These are phyloP conservation scores for Manis crassicaudata DNA, from an alignment of 2,797 vertebrate genomes.

Conservation along the genomic window DNA sequence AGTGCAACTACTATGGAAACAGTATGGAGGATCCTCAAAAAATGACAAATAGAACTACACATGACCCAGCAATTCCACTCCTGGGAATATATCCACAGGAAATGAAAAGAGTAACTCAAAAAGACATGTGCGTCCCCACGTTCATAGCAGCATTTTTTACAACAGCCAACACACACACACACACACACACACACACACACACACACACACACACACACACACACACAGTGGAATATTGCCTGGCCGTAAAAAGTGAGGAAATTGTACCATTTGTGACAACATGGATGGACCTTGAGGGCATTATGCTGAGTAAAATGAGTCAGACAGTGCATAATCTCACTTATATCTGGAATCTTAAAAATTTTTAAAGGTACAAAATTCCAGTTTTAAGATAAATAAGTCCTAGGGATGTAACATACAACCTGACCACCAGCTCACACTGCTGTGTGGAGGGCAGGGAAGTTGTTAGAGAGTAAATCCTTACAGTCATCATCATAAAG, in stretches of 20 bases:
- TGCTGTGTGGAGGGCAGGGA: rapidly evolving
- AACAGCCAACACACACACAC: neutral
- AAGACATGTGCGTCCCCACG: neutral
- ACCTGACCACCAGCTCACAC: rapidly evolving
- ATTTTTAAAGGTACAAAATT: no score
- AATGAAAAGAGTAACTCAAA: neutral
- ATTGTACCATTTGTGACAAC: neutral
- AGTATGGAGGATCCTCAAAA: neutral
- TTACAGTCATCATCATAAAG: neutral
- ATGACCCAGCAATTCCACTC: neutral
- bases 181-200: no score
- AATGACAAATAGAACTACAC: neutral
- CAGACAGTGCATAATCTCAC: neutral
- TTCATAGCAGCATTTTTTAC: neutral
- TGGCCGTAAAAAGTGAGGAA: neutral
- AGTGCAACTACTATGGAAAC: neutral
- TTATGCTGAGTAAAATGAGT: neutral
- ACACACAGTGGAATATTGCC: neutral
- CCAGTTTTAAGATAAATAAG: neutral
- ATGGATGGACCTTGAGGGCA: neutral
- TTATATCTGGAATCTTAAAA: neutral
- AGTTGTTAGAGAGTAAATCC: neutral
- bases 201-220: no score
- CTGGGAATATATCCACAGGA: neutral
- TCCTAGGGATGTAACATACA: neutral